Evolutionary conservation across 2,888 invertebrate genomes (phyloP).

Genomic region (Anticlea derivata): DNA sequence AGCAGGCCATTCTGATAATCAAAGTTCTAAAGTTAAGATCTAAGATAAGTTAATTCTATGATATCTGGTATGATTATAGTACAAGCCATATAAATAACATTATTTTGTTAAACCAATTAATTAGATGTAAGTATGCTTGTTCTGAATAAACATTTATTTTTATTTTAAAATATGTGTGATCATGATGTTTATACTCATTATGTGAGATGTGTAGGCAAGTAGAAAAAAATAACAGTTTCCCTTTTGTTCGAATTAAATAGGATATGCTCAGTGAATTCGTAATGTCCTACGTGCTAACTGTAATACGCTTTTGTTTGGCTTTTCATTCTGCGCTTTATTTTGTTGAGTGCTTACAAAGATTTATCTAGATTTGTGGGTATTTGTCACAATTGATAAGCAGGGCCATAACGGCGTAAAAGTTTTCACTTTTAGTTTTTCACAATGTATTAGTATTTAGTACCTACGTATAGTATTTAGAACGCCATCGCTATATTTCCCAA

Average conservation of each 20-base stretch:
- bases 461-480: too few relatives aligned
- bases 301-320: constrained; percentile 28
- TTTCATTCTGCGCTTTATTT: constrained; percentile 16
- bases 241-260: constrained; percentile 34
- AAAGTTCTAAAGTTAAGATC: too few relatives aligned
- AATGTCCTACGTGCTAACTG: constrained; percentile 29
- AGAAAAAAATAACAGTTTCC: constrained; percentile 32
- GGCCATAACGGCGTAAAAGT: neutral
- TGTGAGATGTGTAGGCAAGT: constrained; percentile 25
- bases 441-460: too few relatives aligned
- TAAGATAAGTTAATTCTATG: neutral
- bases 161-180: too few relatives aligned
- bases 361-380: constrained; percentile 11
- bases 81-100: too few relatives aligned
- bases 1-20: constrained; percentile 61
- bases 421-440: neutral
- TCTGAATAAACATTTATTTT: too few relatives aligned
- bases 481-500: too few relatives aligned
- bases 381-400: neutral
- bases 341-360: constrained; percentile 1
- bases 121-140: too few relatives aligned
- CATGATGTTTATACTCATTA: constrained; percentile 26
- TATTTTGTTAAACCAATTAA: too few relatives aligned
- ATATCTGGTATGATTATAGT: constrained; percentile 20
- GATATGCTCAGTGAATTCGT: constrained; percentile 34